Evolutionary conservation across 2,888 invertebrate species (phyloP).

Genomic region (Epinotia bilunana): DNA sequence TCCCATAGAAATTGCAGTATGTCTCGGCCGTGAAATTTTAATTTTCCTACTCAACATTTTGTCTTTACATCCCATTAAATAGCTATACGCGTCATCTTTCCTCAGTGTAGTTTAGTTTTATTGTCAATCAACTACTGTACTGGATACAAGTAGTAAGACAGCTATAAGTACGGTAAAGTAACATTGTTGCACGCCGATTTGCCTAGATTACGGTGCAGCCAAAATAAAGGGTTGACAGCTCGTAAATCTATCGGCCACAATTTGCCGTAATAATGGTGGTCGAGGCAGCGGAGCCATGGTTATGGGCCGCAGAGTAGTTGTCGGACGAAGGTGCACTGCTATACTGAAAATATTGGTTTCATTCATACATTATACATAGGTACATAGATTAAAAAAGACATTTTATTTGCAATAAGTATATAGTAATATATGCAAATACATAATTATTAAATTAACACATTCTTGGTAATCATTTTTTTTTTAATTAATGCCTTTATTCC

Average conservation of each 20-base stretch:
- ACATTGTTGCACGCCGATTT: conserved; percentile 27
- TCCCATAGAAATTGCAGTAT: too few relatives aligned
- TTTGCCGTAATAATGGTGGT: conserved; percentile 40
- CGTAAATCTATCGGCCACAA: conserved; percentile 47
- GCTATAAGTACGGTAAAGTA: conserved; percentile 9
- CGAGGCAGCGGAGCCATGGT: conserved; percentile 20
- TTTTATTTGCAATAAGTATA: too few relatives aligned
- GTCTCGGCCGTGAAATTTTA: neutral
- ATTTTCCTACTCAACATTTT: neutral
- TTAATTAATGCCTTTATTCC: too few relatives aligned
- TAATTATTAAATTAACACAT: too few relatives aligned
- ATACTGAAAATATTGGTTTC: too few relatives aligned
- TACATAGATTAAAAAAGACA: too few relatives aligned
- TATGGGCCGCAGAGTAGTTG: neutral
- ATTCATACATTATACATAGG: too few relatives aligned
- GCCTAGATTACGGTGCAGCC: conserved; percentile 41
- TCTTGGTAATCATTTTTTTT: too few relatives aligned
- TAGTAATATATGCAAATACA: too few relatives aligned
- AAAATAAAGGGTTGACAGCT: conserved; percentile 48
- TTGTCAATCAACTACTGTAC: conserved; percentile 14
- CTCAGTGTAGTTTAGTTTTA: neutral
- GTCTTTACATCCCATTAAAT: neutral
- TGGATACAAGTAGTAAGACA: neutral
- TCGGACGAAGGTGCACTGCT: conserved; percentile 9
- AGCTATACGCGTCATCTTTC: neutral